Percentiles rank a stretch among this genome's conserved stretches.
These are phyloP conservation scores for Calliopum simillimum DNA, from an alignment of 2,888 invertebrate species.

Conservation along the genomic window DNA sequence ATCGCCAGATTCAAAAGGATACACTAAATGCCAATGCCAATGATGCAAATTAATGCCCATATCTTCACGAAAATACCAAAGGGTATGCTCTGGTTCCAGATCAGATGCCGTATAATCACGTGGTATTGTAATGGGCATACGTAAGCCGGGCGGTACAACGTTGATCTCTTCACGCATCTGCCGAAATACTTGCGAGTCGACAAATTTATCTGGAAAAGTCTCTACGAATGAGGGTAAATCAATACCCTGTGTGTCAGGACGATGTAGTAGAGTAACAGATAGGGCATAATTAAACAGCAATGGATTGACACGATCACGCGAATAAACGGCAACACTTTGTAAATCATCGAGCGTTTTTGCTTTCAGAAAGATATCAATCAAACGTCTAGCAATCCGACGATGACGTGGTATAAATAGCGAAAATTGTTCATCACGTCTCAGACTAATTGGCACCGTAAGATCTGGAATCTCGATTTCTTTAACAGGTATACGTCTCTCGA, in stretches of 20 bases:
- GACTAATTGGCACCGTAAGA: conserved; percentile 71
- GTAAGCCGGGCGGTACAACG: conserved; percentile 72
- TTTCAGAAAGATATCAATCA: conserved; percentile 78
- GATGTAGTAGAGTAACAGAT: conserved; percentile 80
- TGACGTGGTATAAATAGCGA: conserved; percentile 79
- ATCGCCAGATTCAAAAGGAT: conserved; percentile 77
- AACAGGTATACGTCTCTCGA: conserved; percentile 70
- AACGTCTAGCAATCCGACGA: conserved; percentile 73
- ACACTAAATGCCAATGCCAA: conserved; percentile 74
- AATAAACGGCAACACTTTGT: conserved; percentile 74
- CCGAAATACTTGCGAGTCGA: conserved; percentile 72
- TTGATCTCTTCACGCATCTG: conserved; percentile 71
- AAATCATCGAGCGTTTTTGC: conserved; percentile 79
- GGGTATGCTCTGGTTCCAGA: conserved; percentile 80
- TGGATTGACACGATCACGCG: conserved; percentile 80
- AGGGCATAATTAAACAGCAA: conserved; percentile 82
- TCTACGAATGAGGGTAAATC: conserved; percentile 73
- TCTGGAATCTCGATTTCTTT: conserved; percentile 74
- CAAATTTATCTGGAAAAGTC: conserved; percentile 75
- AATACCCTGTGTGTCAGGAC: conserved; percentile 71
- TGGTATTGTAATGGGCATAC: conserved; percentile 73
- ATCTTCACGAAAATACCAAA: conserved; percentile 70
- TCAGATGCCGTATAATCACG: conserved; percentile 80
- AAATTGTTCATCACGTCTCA: conserved; percentile 75
- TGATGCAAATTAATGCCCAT: conserved; percentile 69